Evolutionary conservation across 2,888 invertebrate species (phyloP).

Genomic region (Leptopilina syphax): DNA sequence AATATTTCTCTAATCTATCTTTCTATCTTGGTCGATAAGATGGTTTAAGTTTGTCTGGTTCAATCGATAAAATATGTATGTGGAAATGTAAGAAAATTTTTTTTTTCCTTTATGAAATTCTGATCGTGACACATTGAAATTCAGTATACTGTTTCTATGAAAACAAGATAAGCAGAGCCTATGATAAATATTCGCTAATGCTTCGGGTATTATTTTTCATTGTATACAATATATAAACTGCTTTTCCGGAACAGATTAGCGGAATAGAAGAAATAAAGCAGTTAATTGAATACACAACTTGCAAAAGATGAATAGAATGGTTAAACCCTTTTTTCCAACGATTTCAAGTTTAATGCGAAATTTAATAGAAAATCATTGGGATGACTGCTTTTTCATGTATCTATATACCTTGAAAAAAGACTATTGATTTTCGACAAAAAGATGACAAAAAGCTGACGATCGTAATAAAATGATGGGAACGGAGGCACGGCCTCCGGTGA

Average conservation of each 20-base stretch:
- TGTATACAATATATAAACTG: background rate
- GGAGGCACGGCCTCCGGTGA: slow-evolving; percentile 58
- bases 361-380: too few species aligned
- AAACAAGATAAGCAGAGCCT: background rate
- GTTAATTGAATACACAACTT: slow-evolving; percentile 1
- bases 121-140: slow-evolving; percentile 18
- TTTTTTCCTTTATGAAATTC: background rate
- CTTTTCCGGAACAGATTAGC: slow-evolving; percentile 14
- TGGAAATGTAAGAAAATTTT: background rate
- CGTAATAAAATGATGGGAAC: slow-evolving; percentile 42
- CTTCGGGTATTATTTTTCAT: background rate
- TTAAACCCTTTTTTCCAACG: background rate
- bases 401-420: too few species aligned
- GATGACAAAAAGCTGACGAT: background rate
- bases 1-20: slow-evolving; percentile 20
- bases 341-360: too few species aligned
- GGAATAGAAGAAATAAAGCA: background rate
- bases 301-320: background rate
- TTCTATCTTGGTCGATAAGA: slow-evolving; percentile 28
- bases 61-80: background rate
- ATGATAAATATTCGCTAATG: background rate
- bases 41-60: slow-evolving; percentile 11
- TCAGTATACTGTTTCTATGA: background rate
- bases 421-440: background rate
- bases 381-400: too few species aligned